These are phyloP conservation scores for Hyposoter dolosus DNA, from an alignment of 2,888 invertebrate genomes.

Conservation along the genomic window DNA sequence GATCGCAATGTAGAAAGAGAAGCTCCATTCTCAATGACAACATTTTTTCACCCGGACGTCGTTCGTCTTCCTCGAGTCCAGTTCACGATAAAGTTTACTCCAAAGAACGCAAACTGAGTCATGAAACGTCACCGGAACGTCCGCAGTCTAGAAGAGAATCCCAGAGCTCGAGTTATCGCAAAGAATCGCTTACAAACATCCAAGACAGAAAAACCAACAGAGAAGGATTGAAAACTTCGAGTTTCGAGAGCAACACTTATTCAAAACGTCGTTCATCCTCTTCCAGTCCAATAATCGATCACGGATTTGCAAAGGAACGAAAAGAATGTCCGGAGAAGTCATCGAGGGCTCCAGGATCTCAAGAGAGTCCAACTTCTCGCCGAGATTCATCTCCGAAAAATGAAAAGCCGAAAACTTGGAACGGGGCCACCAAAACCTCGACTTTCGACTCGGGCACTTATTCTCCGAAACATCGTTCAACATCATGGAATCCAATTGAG, in stretches of 20 bases:
- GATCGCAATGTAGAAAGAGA: slow-evolving; percentile 31
- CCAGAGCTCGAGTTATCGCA: slow-evolving; percentile 34
- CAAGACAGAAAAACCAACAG: slow-evolving; percentile 6
- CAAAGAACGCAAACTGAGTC: slow-evolving; percentile 14
- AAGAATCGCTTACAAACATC: slow-evolving; percentile 36
- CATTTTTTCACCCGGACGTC: slow-evolving; percentile 31
- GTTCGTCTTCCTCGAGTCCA: slow-evolving; percentile 52
- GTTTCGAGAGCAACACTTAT: slow-evolving; percentile 46
- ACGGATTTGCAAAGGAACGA: background rate
- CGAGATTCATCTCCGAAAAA: slow-evolving; percentile 31
- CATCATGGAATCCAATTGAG: background rate
- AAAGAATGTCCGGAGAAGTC: slow-evolving; percentile 21
- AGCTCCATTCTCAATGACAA: slow-evolving; percentile 46
- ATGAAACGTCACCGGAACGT: slow-evolving; percentile 29
- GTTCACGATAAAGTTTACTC: slow-evolving; percentile 3
- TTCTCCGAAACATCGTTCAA: slow-evolving; percentile 4
- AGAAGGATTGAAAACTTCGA: slow-evolving; percentile 28
- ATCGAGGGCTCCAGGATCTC: slow-evolving; percentile 32
- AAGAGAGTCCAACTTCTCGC: slow-evolving; percentile 41
- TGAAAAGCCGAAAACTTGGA: background rate
- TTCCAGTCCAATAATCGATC: slow-evolving; percentile 41
- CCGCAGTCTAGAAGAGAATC: slow-evolving; percentile 47
- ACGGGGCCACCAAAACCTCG: background rate
- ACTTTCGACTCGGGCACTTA: slow-evolving; percentile 47
- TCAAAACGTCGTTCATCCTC: slow-evolving; percentile 38